Conservation (phyloP, 2,888 invertebrate genomes). For the Hypsopygia costalis region DNA sequence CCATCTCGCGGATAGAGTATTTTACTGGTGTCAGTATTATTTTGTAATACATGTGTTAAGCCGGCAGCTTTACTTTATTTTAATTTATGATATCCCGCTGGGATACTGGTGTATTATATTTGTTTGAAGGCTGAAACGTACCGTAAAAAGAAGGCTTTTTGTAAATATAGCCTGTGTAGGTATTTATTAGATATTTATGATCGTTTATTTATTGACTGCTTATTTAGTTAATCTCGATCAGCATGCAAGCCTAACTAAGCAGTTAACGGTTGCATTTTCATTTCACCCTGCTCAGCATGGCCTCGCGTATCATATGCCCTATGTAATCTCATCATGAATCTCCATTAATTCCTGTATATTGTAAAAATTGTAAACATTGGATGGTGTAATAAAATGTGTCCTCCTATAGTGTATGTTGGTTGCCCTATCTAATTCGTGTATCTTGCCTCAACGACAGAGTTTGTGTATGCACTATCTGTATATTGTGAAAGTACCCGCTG, state of each 20-base stretch:
- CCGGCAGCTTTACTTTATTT: constrained; percentile 79
- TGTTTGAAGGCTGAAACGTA: constrained; percentile 74
- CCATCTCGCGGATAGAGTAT: constrained; percentile 70
- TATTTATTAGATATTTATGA: constrained; percentile 82
- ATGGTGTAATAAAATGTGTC: constrained; percentile 60
- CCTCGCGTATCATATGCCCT: constrained; percentile 67
- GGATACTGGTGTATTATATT: constrained; percentile 79
- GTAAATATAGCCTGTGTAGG: constrained; percentile 79
- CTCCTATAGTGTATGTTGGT: constrained; percentile 31
- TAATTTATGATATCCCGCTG: constrained; percentile 73
- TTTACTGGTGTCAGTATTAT: constrained; percentile 79
- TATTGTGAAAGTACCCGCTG: neutral
- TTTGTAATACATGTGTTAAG: constrained; percentile 72
- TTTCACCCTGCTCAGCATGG: constrained; percentile 73
- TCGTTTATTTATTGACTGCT: constrained; percentile 81
- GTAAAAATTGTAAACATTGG: constrained; percentile 72
- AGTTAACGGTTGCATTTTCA: constrained; percentile 66
- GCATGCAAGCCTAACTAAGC: constrained; percentile 61
- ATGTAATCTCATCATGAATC: constrained; percentile 77
- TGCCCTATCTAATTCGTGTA: neutral
- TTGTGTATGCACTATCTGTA: neutral
- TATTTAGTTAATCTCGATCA: constrained; percentile 72
- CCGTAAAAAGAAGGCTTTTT: constrained; percentile 69
- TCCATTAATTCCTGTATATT: constrained; percentile 55
- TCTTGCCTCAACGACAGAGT: neutral